A percentile compares a stretch with the other conserved stretches of the same genome.
phyloP scores from a whole-genome alignment of 2,888 invertebrate genomes.

The Gerris lacustris region DNA sequence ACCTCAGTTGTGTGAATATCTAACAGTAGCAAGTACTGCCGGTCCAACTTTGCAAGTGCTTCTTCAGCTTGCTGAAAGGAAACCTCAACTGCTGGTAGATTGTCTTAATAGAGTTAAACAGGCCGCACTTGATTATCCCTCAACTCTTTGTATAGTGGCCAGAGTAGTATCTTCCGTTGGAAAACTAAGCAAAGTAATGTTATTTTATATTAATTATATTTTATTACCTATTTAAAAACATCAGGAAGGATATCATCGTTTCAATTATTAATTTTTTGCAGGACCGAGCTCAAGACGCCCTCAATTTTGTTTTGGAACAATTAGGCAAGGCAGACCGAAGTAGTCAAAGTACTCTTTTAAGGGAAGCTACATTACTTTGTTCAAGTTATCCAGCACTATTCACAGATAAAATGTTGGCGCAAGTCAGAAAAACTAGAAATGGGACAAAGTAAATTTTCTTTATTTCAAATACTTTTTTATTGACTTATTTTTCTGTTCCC shows the following conservation, averaged over 20 bases:
- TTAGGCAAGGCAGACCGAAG: slow-evolving; percentile 57
- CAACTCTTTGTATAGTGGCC: slow-evolving; percentile 52
- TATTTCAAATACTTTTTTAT: background rate
- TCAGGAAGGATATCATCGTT: too few relatives aligned
- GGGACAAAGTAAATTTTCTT: slow-evolving; percentile 24
- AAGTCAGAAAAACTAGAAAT: slow-evolving; percentile 42
- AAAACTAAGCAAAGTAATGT: slow-evolving; percentile 51
- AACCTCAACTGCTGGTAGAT: slow-evolving; percentile 56
- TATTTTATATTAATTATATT: too few relatives aligned
- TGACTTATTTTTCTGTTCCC: background rate
- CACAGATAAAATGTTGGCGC: slow-evolving; percentile 63
- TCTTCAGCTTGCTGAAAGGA: slow-evolving; percentile 56
- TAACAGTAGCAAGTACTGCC: slow-evolving; percentile 48
- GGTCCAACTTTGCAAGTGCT: slow-evolving; percentile 59
- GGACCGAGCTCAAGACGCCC: slow-evolving; percentile 67
- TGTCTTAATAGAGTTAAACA: slow-evolving; percentile 56
- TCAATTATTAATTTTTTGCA: slow-evolving; percentile 34
- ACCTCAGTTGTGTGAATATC: slow-evolving; percentile 65
- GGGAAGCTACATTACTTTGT: slow-evolving; percentile 68
- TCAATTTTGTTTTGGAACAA: slow-evolving; percentile 68
- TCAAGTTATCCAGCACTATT: slow-evolving; percentile 68
- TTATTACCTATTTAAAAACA: too few relatives aligned
- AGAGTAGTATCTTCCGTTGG: slow-evolving; percentile 59
- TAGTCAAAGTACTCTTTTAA: slow-evolving; percentile 59
- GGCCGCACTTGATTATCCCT: slow-evolving; percentile 53